These are phyloP conservation scores for Amblyjoppa fuscipennis DNA, from an alignment of 2,888 invertebrate genomes.

Conservation along the genomic window DNA sequence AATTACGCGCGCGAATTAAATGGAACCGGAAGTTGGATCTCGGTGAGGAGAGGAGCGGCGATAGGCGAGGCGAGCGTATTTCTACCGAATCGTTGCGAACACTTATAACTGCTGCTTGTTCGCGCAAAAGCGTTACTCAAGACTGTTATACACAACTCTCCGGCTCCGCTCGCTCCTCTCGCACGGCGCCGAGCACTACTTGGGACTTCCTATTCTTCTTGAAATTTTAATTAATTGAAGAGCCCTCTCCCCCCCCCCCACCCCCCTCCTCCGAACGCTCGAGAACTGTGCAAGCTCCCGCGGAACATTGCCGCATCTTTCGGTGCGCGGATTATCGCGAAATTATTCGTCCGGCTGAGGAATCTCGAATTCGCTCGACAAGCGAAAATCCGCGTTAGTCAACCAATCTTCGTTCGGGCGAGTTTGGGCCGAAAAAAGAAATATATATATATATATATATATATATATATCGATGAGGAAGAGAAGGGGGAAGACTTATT, in stretches of 20 bases:
- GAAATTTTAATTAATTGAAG: slow-evolving; percentile 57
- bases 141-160: slow-evolving; percentile 15
- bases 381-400: slow-evolving; percentile 21
- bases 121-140: slow-evolving; percentile 43
- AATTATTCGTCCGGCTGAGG: slow-evolving; percentile 44
- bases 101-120: slow-evolving; percentile 52
- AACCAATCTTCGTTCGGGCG: slow-evolving; percentile 13
- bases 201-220: slow-evolving; percentile 37
- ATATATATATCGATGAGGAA: too few species aligned
- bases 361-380: slow-evolving; percentile 12
- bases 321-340: slow-evolving; percentile 37
- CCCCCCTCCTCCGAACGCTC: neutral
- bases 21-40: slow-evolving; percentile 5
- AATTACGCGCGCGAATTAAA: slow-evolving; percentile 20
- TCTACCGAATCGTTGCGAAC: slow-evolving; percentile 46
- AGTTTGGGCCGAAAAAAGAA: too few species aligned
- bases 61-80: neutral
- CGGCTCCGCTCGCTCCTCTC: neutral
- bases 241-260: neutral
- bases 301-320: slow-evolving; percentile 18
- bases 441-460: too few species aligned
- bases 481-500: neutral
- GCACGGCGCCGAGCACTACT: slow-evolving; percentile 18
- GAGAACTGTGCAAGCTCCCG: slow-evolving; percentile 4
- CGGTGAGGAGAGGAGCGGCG: neutral